These are phyloP conservation scores for Zaprionus nigranus DNA, from an alignment of 1,140 invertebrate genomes.

Conservation along the genomic window DNA sequence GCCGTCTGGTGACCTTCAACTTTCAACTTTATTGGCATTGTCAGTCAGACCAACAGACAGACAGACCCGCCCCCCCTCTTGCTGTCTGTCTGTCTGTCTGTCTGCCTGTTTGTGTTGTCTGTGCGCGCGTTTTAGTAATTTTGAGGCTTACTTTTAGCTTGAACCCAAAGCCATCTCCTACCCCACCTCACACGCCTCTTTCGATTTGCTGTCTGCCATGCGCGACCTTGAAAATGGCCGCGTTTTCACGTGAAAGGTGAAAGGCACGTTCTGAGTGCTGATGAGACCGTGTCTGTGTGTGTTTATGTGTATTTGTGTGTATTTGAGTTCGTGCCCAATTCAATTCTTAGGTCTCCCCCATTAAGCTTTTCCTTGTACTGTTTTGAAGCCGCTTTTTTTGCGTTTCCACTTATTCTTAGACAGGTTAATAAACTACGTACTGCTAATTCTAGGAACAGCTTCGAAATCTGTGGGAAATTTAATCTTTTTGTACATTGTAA, in stretches of 20 bases:
- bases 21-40: slow-evolving; percentile 83
- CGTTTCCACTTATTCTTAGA: slow-evolving; percentile 14
- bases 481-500: neutral
- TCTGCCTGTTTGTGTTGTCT: slow-evolving; percentile 36
- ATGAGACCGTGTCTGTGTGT: slow-evolving; percentile 3
- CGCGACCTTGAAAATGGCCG: slow-evolving; percentile 74
- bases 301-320: neutral
- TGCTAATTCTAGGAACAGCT: neutral
- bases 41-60: slow-evolving; percentile 59
- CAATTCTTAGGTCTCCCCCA: neutral
- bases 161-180: neutral
- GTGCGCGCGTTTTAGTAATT: slow-evolving; percentile 72
- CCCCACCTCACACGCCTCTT: slow-evolving; percentile 6
- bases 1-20: slow-evolving; percentile 82
- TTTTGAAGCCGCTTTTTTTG: slow-evolving; percentile 15
- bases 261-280: slow-evolving; percentile 62
- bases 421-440: slow-evolving; percentile 48
- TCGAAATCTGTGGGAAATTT: neutral
- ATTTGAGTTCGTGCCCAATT: slow-evolving; percentile 27
- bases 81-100: slow-evolving; percentile 16
- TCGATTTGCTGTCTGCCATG: slow-evolving; percentile 66
- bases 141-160: slow-evolving; percentile 60
- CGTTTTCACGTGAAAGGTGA: slow-evolving; percentile 79
- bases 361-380: slow-evolving; percentile 34
- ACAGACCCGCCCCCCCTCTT: slow-evolving; percentile 17